phyloP scores from a whole-genome alignment of 2,113 vertebrate species.

The Chaenocephalus aceratus region DNA sequence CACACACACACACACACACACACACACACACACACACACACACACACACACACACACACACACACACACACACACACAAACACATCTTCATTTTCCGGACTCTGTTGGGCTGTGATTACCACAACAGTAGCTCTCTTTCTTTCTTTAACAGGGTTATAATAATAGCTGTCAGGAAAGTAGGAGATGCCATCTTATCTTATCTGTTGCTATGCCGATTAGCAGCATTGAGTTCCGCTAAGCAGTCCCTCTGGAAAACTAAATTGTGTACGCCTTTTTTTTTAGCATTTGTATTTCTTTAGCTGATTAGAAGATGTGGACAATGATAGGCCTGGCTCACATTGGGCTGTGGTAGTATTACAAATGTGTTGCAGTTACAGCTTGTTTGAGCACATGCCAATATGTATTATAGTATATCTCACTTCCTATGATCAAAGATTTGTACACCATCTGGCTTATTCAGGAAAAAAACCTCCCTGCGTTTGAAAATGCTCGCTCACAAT shows the following conservation, averaged over 20 bases:
- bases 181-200: constrained; percentile 49
- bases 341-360: neutral
- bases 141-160: constrained; percentile 53
- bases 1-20: neutral
- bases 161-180: constrained; percentile 42
- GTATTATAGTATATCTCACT: neutral
- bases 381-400: neutral
- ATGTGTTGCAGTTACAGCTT: neutral
- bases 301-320: neutral
- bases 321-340: neutral
- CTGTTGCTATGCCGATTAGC: constrained; percentile 49
- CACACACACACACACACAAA: neutral
- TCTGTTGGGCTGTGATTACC: constrained; percentile 39
- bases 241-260: constrained; percentile 22
- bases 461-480: neutral
- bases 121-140: constrained; percentile 2
- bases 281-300: neutral
- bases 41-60: neutral
- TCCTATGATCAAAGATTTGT: neutral
- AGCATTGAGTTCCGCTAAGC: constrained; percentile 16
- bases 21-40: neutral
- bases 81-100: neutral
- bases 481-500: neutral
- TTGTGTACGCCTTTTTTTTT: neutral
- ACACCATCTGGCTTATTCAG: neutral